Percentiles rank a stretch among this genome's conserved stretches.
Evolutionary conservation across 2,888 invertebrate species (phyloP).

Genomic region (Xestia sexstrigata): DNA sequence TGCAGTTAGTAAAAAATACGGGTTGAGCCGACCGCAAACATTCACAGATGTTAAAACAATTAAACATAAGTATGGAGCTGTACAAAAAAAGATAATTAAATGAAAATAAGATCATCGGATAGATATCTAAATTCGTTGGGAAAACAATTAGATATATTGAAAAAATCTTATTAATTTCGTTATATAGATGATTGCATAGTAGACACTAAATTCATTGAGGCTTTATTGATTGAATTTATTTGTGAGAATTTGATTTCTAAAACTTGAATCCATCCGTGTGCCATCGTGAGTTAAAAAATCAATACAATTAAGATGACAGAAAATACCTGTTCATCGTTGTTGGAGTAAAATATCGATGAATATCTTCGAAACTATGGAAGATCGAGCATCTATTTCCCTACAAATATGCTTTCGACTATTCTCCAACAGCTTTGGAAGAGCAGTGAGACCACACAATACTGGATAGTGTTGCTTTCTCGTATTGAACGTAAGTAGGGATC

Average conservation of each 20-base stretch:
- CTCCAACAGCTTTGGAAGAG: background rate
- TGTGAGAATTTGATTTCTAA: slow-evolving; percentile 18
- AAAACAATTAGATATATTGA: background rate
- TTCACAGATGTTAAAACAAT: slow-evolving; percentile 35
- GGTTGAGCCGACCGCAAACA: slow-evolving; percentile 3
- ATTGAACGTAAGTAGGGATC: too few relatives aligned
- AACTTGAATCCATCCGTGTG: slow-evolving; percentile 12
- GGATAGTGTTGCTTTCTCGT: too few relatives aligned
- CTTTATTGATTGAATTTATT: slow-evolving; percentile 4
- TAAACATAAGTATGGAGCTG: background rate
- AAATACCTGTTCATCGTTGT: too few relatives aligned
- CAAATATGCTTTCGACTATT: background rate
- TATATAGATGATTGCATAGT: background rate
- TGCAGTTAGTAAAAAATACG: slow-evolving; percentile 22
- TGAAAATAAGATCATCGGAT: background rate
- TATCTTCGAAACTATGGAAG: background rate
- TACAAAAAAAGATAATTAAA: background rate
- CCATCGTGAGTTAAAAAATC: background rate
- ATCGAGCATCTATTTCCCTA: background rate
- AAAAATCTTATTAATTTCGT: background rate
- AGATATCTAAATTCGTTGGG: background rate
- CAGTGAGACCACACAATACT: background rate
- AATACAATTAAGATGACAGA: background rate
- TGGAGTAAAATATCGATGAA: too few relatives aligned
- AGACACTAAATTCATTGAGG: background rate